A percentile compares a stretch with the other conserved stretches of the same genome.
phyloP scores from a whole-genome alignment of 1,140 invertebrate species.

The Sinella curviseta region DNA sequence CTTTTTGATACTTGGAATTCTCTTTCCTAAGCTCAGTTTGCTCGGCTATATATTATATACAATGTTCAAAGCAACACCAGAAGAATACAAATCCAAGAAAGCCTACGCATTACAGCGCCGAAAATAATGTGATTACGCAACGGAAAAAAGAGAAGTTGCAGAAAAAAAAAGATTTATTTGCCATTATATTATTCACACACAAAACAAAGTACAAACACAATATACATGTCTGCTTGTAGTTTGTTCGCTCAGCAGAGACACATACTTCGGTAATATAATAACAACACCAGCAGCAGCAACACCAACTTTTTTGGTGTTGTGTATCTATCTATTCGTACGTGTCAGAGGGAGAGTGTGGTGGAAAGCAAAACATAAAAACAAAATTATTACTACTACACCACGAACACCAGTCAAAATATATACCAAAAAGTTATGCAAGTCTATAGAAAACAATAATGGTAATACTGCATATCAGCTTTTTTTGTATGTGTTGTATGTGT shows the following conservation, averaged over 20 bases:
- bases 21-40: no score
- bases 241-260: background rate
- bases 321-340: background rate
- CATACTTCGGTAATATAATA: background rate
- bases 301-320: background rate
- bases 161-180: background rate
- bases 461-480: background rate
- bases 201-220: background rate
- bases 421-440: background rate
- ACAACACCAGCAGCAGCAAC: background rate
- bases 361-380: background rate
- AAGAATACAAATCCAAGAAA: background rate
- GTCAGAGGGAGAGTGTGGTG: background rate
- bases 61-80: no score
- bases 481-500: background rate
- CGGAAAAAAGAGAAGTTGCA: background rate
- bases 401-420: background rate
- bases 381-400: background rate
- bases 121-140: background rate
- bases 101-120: background rate
- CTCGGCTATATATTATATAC: no score
- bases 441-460: background rate
- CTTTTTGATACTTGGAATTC: background rate
- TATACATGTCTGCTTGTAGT: no score
- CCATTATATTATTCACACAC: background rate